Conservation (phyloP, 2,888 invertebrate species). For the Drosophila lutescens region DNA sequence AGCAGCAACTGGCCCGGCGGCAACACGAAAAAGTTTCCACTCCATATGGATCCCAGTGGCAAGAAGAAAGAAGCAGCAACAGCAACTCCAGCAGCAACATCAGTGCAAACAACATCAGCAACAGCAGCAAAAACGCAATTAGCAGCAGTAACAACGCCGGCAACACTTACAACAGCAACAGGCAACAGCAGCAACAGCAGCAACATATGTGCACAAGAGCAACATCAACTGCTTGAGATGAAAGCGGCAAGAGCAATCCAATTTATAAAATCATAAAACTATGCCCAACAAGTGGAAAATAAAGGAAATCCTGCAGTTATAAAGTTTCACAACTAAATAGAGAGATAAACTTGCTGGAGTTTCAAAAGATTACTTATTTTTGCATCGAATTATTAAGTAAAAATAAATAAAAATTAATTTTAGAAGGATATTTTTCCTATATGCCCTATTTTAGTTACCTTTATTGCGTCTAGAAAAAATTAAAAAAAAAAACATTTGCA, state of each 20-base stretch:
- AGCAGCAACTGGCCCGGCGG: constrained; percentile 13
- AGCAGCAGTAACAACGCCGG: no score
- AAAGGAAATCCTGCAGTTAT: constrained; percentile 5
- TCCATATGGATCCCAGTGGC: constrained; percentile 36
- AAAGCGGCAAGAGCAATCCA: constrained; percentile 29
- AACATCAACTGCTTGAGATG: constrained; percentile 22
- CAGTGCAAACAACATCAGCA: constrained; percentile 10
- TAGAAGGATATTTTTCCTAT: not conserved
- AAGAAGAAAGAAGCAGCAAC: constrained; percentile 16
- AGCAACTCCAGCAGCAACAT: not conserved
- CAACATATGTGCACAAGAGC: constrained; percentile 34
- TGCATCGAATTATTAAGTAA: no score
- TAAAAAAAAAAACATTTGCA: not conserved
- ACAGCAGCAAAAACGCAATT: no score
- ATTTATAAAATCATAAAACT: constrained; percentile 33
- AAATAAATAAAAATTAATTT: not conserved
- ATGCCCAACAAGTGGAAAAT: constrained; percentile 16
- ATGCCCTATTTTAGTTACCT: not conserved
- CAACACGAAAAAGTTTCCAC: constrained; percentile 27
- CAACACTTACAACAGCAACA: no score
- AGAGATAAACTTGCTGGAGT: not conserved
- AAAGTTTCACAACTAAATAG: not conserved
- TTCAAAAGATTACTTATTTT: not conserved
- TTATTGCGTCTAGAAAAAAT: not conserved
- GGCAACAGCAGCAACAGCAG: constrained; percentile 26